These are phyloP conservation scores for Tamias sibiricus DNA, from an alignment of 2,113 vertebrate genomes.

Conservation along the genomic window DNA sequence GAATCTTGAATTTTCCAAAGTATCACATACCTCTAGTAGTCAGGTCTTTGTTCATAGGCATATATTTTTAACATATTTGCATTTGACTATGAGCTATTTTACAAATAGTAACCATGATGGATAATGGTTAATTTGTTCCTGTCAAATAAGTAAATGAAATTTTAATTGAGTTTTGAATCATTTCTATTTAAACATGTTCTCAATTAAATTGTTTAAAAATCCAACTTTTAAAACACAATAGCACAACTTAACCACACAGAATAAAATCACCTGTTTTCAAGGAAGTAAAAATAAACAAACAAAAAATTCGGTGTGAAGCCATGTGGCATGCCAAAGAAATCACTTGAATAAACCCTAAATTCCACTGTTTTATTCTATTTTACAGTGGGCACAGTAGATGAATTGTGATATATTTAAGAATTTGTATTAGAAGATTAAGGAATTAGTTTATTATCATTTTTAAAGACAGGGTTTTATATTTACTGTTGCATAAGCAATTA, in stretches of 20 bases:
- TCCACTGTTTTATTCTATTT: not conserved
- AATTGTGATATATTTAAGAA: not conserved
- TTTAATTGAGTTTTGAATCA: conserved; percentile 55
- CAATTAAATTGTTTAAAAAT: conserved; percentile 28
- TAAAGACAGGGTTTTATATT: conserved; percentile 24
- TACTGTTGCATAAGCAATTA: not conserved
- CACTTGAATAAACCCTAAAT: not conserved
- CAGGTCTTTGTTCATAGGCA: not conserved
- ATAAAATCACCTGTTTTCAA: conserved; percentile 32
- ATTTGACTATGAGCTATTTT: not conserved
- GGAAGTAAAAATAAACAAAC: not conserved
- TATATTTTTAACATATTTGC: not conserved
- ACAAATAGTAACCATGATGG: not conserved
- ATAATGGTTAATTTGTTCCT: not conserved
- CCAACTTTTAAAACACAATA: not conserved
- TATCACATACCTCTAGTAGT: not conserved
- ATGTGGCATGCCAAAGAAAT: not conserved
- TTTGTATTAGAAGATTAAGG: not conserved
- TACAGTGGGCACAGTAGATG: not conserved
- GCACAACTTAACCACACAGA: not conserved
- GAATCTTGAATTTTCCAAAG: not conserved
- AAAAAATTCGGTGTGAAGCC: not conserved
- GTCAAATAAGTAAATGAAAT: conserved; percentile 18
- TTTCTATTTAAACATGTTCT: conserved; percentile 35
- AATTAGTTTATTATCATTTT: conserved; percentile 45